Base-by-base conservation (phyloP, 2,113 vertebrate species). In the Indicator maculatus region DNA sequence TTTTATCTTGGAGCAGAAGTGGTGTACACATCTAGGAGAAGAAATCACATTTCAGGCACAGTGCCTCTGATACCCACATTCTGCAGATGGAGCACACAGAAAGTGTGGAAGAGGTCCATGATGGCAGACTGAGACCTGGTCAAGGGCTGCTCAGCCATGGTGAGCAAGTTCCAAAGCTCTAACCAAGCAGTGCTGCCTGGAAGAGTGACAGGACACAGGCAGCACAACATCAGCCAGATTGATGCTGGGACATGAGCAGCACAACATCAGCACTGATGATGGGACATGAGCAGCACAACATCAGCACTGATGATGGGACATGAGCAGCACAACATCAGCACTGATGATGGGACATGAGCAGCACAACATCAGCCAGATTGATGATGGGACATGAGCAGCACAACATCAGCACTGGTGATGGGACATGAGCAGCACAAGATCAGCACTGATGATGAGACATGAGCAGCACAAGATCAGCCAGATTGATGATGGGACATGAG, bases 1-100 rank as follows among this genome's bases (percentile, higher is more conserved):
- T n/a, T 93, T 98, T 98, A 59, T 98, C 98, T 90, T 98, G 98
- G 27, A 99, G 95, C 63, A 99, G 98, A 2, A 99, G 96, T 0
- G 98, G 98, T 0, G 96, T 59, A 38, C 98, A 98, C 89, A 98
- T 97, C 98, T 99, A 84, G 24, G 53, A 63, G 69, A 71, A 75
- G 26, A 80, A 88, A 81, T n/a, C 0, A 18, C 24, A 30, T 16
- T 45, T 24, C 15, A 56, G 59, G 63, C 18, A 3, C 16, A 0
- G 3, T 38, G 45, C 19, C 56, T 47, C 18, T 36, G 47, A 18
- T 60, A 17, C 10, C 47, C 16, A 1, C 1, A 14, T 16, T 19
- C 24, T 0, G 1, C 61, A 72, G 39, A 3, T 31, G 2, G 55
- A 41, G 58, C 56, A 44, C 3, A 15, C 27, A 33, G 36, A 11